Conservation (phyloP, 1,140 invertebrate species). For the Drosophila dunni region DNA sequence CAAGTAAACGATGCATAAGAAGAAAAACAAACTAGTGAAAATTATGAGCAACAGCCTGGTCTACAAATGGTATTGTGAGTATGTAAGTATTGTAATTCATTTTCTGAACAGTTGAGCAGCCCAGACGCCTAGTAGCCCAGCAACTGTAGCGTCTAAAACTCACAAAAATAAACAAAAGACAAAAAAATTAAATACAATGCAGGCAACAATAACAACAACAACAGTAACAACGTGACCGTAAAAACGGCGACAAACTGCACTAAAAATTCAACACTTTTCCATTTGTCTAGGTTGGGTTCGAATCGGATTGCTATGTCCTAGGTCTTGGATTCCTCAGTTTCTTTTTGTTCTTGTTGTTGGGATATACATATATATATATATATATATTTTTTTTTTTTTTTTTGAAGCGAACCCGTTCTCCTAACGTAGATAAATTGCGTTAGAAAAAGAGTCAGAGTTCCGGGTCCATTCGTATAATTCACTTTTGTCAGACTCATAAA, state of each 20-base stretch:
- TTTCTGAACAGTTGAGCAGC: conserved; percentile 47
- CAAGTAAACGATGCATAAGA: conserved; percentile 21
- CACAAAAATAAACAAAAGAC: conserved; percentile 18
- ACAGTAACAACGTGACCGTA: conserved; percentile 30
- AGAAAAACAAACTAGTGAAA: conserved; percentile 54
- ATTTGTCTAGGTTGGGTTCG: conserved; percentile 44
- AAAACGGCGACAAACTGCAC: conserved; percentile 68
- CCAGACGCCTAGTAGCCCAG: not conserved
- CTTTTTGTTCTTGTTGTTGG: not conserved
- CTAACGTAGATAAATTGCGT: conserved; percentile 82
- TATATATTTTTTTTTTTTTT: too few species aligned
- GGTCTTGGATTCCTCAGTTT: not conserved
- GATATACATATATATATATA: not conserved
- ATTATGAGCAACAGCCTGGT: conserved; percentile 68
- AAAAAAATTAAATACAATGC: conserved; percentile 48
- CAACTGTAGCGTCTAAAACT: not conserved
- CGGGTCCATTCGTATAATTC: conserved; percentile 81
- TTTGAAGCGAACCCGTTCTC: conserved; percentile 36
- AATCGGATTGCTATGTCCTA: not conserved
- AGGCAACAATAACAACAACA: conserved; percentile 50
- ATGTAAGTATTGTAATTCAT: conserved; percentile 74
- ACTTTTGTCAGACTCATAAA: conserved; percentile 83
- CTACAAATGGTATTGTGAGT: conserved; percentile 58
- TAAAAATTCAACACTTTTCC: conserved; percentile 77
- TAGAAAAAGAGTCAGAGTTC: conserved; percentile 80